Evolutionary conservation across 1,140 invertebrate species (phyloP).

Genomic region (Ruditapes philippinarum): DNA sequence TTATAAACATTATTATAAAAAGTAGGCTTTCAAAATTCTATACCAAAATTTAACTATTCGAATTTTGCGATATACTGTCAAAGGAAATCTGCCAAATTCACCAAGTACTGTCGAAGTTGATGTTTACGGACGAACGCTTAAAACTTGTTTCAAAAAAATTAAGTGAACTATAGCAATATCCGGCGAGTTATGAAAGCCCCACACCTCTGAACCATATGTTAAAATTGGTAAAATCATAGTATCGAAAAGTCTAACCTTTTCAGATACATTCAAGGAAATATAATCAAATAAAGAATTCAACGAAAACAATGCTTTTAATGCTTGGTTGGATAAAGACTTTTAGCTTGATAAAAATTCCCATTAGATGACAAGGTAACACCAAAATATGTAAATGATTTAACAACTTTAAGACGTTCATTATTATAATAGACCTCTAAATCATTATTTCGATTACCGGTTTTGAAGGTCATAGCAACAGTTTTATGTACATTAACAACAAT

Average conservation of each 20-base stretch:
- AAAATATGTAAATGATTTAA: neutral
- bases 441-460: neutral
- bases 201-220: neutral
- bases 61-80: neutral
- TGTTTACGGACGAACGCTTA: neutral
- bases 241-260: too few species aligned
- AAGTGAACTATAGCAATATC: neutral
- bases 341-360: neutral
- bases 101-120: neutral
- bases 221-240: too few species aligned
- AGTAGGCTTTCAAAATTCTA: neutral
- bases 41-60: neutral
- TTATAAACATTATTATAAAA: conserved; percentile 1
- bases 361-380: conserved; percentile 1
- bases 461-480: neutral
- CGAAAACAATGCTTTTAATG: neutral
- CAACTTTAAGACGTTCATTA: neutral
- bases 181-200: neutral
- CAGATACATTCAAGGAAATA: neutral
- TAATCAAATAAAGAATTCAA: conserved; percentile 1
- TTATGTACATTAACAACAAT: neutral
- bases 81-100: neutral
- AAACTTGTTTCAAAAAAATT: neutral
- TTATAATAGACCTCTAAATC: neutral
- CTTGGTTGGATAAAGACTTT: neutral